These are phyloP conservation scores for Cossypha dichroa DNA, from an alignment of 2,797 vertebrate species.

Conservation along the genomic window DNA sequence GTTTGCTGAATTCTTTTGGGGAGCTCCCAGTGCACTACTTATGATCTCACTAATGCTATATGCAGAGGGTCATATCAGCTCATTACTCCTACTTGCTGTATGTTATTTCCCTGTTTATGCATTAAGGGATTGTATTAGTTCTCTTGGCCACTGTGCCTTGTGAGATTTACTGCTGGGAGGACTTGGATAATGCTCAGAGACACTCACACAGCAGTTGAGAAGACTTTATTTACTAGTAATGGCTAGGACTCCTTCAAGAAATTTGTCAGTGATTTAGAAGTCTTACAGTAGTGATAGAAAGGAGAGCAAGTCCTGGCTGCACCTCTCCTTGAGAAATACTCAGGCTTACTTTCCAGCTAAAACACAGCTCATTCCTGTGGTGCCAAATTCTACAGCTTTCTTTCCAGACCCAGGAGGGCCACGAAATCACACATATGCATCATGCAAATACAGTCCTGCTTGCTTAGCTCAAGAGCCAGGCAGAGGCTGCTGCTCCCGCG, in stretches of 20 bases:
- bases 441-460: not conserved
- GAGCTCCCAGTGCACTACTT: not conserved
- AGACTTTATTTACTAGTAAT: not conserved
- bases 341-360: not conserved
- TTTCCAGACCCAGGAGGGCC: not conserved
- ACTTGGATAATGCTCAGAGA: not conserved
- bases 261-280: slow-evolving; percentile 26
- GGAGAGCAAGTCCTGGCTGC: not conserved
- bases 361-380: not conserved
- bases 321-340: not conserved
- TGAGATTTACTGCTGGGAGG: slow-evolving; percentile 6
- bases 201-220: not conserved
- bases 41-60: not conserved
- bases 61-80: slow-evolving; percentile 20
- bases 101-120: not conserved
- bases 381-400: slow-evolving; percentile 1
- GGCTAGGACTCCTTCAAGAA: not conserved
- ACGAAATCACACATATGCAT: not conserved
- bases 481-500: not conserved
- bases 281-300: not conserved
- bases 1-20: not conserved
- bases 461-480: not conserved
- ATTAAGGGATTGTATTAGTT: not conserved
- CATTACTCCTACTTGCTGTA: not conserved
- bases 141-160: not conserved